phyloP scores from a whole-genome alignment of 1,140 invertebrate genomes.

The Monomorium pharaonis region DNA sequence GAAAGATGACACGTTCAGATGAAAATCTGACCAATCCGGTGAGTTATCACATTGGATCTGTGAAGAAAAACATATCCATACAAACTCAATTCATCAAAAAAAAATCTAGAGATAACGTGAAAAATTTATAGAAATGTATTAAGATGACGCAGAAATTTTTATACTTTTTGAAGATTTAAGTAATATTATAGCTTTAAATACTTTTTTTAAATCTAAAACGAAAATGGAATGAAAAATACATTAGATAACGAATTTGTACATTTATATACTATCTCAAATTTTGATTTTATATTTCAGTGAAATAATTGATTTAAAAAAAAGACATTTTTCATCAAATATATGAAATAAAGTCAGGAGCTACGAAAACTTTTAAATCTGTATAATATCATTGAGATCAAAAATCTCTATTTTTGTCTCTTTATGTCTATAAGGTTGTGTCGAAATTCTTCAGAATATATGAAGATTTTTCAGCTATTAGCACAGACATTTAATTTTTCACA shows the following conservation, averaged over 20 bases:
- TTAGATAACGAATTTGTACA: not conserved
- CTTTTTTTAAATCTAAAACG: not conserved
- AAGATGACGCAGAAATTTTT: not conserved
- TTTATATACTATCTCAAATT: not conserved
- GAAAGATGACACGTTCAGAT: conserved; percentile 3
- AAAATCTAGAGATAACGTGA: not conserved
- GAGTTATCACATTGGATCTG: conserved; percentile 63
- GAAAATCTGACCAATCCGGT: conserved; percentile 68
- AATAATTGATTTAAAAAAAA: not conserved
- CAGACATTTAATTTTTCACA: not conserved
- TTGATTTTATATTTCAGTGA: not conserved
- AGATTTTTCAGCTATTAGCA: not conserved
- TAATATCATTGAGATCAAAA: not conserved
- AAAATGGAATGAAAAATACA: not conserved
- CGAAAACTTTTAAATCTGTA: not conserved
- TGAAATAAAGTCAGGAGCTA: not conserved
- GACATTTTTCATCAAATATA: not conserved
- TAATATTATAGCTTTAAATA: not conserved
- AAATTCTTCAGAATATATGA: not conserved
- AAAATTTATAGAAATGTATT: not conserved
- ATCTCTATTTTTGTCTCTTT: too few species aligned
- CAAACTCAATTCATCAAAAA: not conserved
- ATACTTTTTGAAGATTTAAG: not conserved
- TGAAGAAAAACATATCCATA: not conserved
- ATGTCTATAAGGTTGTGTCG: too few species aligned